phyloP scores from a whole-genome alignment of 2,888 invertebrate species.

The Hirtodrosophila cameraria region DNA sequence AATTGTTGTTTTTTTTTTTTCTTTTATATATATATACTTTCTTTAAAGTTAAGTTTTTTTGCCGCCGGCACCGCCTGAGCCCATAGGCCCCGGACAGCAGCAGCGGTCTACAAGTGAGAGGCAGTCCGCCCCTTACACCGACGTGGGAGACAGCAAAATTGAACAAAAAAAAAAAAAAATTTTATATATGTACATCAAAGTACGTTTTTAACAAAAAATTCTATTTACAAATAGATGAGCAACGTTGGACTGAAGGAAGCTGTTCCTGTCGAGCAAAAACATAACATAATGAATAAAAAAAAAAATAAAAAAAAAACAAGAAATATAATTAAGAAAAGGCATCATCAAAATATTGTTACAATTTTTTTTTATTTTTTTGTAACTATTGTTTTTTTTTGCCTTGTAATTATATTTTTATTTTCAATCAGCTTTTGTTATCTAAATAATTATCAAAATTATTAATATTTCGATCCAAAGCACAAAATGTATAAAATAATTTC shows the following conservation, averaged over 20 bases:
- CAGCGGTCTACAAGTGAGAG: too few species aligned
- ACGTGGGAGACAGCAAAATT: too few species aligned
- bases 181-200: too few species aligned
- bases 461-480: slow-evolving; percentile 81
- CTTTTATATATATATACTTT: too few species aligned
- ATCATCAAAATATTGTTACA: slow-evolving; percentile 35
- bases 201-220: too few species aligned
- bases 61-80: too few species aligned
- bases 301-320: slow-evolving; percentile 31
- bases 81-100: too few species aligned
- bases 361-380: slow-evolving; percentile 24
- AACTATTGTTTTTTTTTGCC: slow-evolving; percentile 48
- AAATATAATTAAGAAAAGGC: slow-evolving; percentile 45
- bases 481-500: slow-evolving; percentile 77
- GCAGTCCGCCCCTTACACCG: too few species aligned
- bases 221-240: too few species aligned
- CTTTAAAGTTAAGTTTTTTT: too few species aligned
- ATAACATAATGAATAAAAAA: slow-evolving; percentile 44
- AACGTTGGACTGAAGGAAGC: neutral
- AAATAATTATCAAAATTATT: slow-evolving; percentile 74
- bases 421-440: slow-evolving; percentile 44
- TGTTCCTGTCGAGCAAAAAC: slow-evolving; percentile 28
- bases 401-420: slow-evolving; percentile 58
- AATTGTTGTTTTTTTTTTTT: too few species aligned
- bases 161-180: too few species aligned